Evolutionary conservation across 2,888 invertebrate species (phyloP).

Genomic region (Digitonthophagus gazella): DNA sequence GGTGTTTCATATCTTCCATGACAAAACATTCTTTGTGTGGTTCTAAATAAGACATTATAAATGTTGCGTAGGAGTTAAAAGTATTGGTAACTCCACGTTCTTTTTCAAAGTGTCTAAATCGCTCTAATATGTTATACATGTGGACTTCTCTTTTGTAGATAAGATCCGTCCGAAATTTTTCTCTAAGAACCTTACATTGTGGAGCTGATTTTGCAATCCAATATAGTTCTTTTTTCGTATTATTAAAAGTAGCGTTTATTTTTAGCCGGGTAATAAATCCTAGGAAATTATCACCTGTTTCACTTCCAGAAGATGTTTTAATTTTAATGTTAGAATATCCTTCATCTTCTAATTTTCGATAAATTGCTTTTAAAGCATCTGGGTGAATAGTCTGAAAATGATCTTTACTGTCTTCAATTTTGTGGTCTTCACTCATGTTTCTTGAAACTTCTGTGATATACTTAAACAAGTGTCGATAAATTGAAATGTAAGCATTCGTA

Average conservation of each 20-base stretch:
- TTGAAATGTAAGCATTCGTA: too few relatives aligned
- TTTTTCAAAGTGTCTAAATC: conserved; percentile 34
- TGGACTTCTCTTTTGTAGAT: conserved; percentile 38
- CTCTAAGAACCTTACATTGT: conserved; percentile 31
- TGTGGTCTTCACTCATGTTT: too few relatives aligned
- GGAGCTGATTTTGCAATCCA: conserved; percentile 39
- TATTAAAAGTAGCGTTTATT: neutral
- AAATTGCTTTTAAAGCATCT: too few relatives aligned
- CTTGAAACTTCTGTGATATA: too few relatives aligned
- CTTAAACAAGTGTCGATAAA: too few relatives aligned
- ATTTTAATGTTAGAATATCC: too few relatives aligned
- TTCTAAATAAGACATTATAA: conserved; percentile 26
- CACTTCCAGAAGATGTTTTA: neutral
- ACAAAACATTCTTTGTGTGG: conserved; percentile 33
- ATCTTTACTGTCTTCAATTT: too few relatives aligned
- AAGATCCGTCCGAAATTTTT: conserved; percentile 29
- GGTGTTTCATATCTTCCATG: conserved; percentile 37
- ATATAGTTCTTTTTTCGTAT: conserved; percentile 23
- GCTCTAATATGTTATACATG: conserved; percentile 37
- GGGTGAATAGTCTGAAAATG: too few relatives aligned
- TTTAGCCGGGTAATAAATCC: neutral
- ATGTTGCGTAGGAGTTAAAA: conserved; percentile 25
- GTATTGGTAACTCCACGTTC: conserved; percentile 28
- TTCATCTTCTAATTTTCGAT: too few relatives aligned
- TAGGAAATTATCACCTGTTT: conserved; percentile 17